A percentile compares a stretch with the other conserved stretches of the same genome.
phyloP scores from a whole-genome alignment of 2,888 invertebrate species.

The Schizaphis graminum region DNA sequence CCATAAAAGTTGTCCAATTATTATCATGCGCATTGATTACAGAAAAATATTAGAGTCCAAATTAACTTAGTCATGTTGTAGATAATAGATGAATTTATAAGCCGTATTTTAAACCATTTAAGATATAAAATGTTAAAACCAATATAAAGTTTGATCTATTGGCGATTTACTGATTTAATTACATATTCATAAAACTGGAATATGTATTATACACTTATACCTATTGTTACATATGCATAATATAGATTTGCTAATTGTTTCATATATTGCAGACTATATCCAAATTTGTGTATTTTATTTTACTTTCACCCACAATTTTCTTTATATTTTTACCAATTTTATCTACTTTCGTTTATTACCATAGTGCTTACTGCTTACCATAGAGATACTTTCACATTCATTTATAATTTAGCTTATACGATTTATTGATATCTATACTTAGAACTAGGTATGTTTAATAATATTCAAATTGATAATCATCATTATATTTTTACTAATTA shows the following conservation, averaged over 20 bases:
- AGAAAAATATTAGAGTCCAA: neutral
- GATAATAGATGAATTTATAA: neutral
- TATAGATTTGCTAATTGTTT: neutral
- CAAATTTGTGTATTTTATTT: constrained; percentile 27
- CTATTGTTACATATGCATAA: neutral
- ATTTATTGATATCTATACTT: neutral
- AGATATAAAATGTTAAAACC: neutral
- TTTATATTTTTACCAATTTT: constrained; percentile 31
- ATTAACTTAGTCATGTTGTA: neutral
- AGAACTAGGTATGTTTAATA: neutral
- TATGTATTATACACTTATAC: neutral
- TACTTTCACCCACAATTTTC: constrained; percentile 54
- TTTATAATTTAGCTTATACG: neutral
- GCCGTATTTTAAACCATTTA: neutral
- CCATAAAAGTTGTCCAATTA: neutral
- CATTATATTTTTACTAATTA: neutral
- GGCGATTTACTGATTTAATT: neutral
- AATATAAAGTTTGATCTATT: neutral
- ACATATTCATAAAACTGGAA: neutral
- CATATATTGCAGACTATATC: neutral
- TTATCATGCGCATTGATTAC: neutral
- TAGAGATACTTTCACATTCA: constrained; percentile 52
- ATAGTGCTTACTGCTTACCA: neutral
- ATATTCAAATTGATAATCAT: neutral
- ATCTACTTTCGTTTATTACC: constrained; percentile 50